Evolutionary conservation across 2,113 vertebrate genomes (phyloP).

Genomic region (Pedetes capensis): DNA sequence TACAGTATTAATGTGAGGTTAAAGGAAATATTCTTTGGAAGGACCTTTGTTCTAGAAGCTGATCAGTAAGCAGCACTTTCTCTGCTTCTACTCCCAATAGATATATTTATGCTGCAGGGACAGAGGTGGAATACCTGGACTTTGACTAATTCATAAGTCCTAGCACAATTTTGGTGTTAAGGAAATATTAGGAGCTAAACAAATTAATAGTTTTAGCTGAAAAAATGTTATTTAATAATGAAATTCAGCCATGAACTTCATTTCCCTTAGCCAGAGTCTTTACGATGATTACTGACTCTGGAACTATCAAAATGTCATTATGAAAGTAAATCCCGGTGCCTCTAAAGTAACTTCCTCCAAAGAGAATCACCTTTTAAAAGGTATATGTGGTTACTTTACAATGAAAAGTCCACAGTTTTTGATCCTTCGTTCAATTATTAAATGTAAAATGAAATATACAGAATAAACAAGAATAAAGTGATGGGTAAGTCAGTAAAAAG

Average conservation of each 20-base stretch:
- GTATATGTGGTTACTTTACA: not conserved
- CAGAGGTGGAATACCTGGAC: not conserved
- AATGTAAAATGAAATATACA: not conserved
- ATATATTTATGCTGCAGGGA: not conserved
- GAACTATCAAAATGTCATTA: not conserved
- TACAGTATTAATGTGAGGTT: not conserved
- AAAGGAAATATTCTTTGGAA: not conserved
- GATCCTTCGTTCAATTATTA: conserved; percentile 26
- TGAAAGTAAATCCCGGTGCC: conserved; percentile 14
- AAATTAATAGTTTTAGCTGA: conserved; percentile 45
- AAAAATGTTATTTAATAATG: conserved; percentile 30
- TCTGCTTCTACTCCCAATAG: not conserved
- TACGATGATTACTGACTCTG: conserved; percentile 14
- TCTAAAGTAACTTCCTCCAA: conserved; percentile 17
- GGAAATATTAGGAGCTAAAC: not conserved
- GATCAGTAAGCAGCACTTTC: not conserved
- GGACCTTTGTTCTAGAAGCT: not conserved
- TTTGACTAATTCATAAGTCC: not conserved
- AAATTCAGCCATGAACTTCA: not conserved
- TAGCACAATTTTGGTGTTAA: conserved; percentile 17
- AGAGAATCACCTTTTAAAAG: conserved; percentile 47
- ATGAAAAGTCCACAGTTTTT: not conserved
- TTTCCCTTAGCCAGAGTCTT: conserved; percentile 9
- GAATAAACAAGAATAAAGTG: conserved; percentile 38
- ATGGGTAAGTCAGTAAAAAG: conserved; percentile 16